phyloP scores from a whole-genome alignment of 2,797 vertebrate species.

The Pempheris klunzingeri region DNA sequence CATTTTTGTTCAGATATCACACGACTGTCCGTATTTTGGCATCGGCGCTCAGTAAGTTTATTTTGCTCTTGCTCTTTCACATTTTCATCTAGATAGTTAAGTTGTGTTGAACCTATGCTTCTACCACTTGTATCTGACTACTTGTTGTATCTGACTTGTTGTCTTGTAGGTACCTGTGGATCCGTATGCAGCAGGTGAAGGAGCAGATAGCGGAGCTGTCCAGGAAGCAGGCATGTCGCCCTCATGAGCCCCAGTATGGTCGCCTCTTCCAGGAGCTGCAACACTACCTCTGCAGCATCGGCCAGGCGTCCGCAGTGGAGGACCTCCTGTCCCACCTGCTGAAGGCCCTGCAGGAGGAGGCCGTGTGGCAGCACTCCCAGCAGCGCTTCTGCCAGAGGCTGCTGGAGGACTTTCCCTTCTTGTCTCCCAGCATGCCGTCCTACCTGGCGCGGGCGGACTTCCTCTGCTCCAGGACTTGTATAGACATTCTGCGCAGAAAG shows the following conservation, averaged over 20 bases:
- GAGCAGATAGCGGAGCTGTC: conserved; percentile 88
- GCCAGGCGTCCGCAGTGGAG: conserved; percentile 86
- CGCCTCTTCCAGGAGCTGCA: conserved; percentile 92
- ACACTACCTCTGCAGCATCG: conserved; percentile 93
- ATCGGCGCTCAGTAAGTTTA: background rate
- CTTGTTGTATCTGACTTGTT: too few species aligned
- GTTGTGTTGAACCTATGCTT: too few species aligned
- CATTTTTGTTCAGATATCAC: too few species aligned
- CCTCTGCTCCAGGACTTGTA: conserved; percentile 89
- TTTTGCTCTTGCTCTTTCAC: background rate
- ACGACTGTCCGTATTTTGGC: too few species aligned
- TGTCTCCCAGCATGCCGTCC: too few species aligned
- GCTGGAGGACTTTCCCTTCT: conserved; percentile 89
- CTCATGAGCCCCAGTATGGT: conserved; percentile 87
- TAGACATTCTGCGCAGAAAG: conserved; percentile 87
- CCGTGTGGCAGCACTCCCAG: conserved; percentile 94
- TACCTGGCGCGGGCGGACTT: conserved; percentile 91
- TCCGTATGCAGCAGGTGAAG: conserved; percentile 91
- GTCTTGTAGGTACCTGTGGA: conserved; percentile 88
- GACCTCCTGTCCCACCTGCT: conserved; percentile 90
- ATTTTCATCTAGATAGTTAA: too few species aligned
- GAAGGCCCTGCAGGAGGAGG: conserved; percentile 89
- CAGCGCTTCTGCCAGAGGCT: conserved; percentile 91
- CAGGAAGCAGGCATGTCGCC: conserved; percentile 94
- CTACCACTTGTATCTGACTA: too few species aligned